Evolutionary conservation across 2,888 invertebrate species (phyloP).

Genomic region (Hemithea aestivaria): DNA sequence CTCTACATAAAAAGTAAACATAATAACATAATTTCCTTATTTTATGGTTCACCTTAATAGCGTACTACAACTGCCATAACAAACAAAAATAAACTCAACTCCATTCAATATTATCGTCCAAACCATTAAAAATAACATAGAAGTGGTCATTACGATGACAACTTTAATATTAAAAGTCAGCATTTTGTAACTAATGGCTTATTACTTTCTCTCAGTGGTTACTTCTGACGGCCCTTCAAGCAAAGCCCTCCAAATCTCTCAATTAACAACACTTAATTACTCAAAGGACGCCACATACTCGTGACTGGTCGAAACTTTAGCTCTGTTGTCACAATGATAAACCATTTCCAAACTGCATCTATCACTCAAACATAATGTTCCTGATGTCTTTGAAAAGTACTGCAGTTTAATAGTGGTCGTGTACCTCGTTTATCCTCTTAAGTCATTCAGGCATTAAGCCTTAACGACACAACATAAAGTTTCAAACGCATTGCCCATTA

Average conservation of each 20-base stretch:
- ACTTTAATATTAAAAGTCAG: neutral
- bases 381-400: too few relatives aligned
- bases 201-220: slow-evolving; percentile 10
- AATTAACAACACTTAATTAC: slow-evolving; percentile 53
- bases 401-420: slow-evolving; percentile 35
- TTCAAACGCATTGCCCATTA: slow-evolving; percentile 23
- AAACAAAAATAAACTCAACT: too few relatives aligned
- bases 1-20: too few relatives aligned
- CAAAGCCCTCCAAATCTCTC: slow-evolving; percentile 38
- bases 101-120: too few relatives aligned
- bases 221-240: slow-evolving; percentile 11
- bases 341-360: too few relatives aligned
- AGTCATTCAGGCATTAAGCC: slow-evolving; percentile 23
- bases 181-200: slow-evolving; percentile 7
- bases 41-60: too few relatives aligned
- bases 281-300: slow-evolving; percentile 24
- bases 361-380: too few relatives aligned
- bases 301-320: slow-evolving; percentile 35
- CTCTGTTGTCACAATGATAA: slow-evolving; percentile 43
- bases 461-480: slow-evolving; percentile 24
- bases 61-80: too few relatives aligned
- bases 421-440: slow-evolving; percentile 6
- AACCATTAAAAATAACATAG: too few relatives aligned
- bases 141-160: neutral
- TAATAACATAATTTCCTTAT: too few relatives aligned